Base-by-base conservation (phyloP, 2,797 vertebrate species). In the Nasua narica region DNA sequence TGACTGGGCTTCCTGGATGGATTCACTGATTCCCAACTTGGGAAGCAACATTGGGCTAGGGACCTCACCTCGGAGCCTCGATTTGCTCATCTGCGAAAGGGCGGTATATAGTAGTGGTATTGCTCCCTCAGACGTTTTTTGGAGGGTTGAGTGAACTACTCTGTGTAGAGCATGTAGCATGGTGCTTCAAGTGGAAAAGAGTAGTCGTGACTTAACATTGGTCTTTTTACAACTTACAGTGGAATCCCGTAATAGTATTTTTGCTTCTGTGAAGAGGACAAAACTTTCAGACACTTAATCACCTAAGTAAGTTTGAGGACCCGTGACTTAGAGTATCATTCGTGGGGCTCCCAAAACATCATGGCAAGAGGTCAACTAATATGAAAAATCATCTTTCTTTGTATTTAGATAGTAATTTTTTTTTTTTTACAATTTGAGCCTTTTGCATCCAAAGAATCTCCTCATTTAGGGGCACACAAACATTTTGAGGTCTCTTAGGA, bases 201-300 rank as follows among this genome's bases (percentile, higher is more conserved):
- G 25, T 10, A 18, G 25, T 4, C 3, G 35, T 90, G 50, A 72
- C 43, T 67, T 70, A 76, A 76, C 4, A 9, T 74, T 92, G 25
- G 82, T 87, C 18, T 67, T 92, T 95, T 91, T 76, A 19, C 16
- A 77, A n/a, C 50, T 96, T 70, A 85, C 67, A 19, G 21, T 3
- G 62, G 52, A 94, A 60, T 91, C 92, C 67, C 90, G 69, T 88
- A 77, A 27, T 40, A 46, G 76, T 67, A 60, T 37, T 92, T 96
- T 93, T 96, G 83, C 37, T 78, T 97, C 79, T 78, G 14, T 67
- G 84, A 58, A 50, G 84, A 84, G 50, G 40, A 62, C 29, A 84
- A 58, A 79, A 43, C 46, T 87, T 86, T 35, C 74, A 94, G 60
- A 7, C 48, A n/a, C 50, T 93, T 32, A 50, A 8, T 32, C 35